Evolutionary conservation across 2,113 vertebrate species (phyloP), one percentile per base, ranked within the genome.

Genomic region (Mustela nigripes): DNA sequence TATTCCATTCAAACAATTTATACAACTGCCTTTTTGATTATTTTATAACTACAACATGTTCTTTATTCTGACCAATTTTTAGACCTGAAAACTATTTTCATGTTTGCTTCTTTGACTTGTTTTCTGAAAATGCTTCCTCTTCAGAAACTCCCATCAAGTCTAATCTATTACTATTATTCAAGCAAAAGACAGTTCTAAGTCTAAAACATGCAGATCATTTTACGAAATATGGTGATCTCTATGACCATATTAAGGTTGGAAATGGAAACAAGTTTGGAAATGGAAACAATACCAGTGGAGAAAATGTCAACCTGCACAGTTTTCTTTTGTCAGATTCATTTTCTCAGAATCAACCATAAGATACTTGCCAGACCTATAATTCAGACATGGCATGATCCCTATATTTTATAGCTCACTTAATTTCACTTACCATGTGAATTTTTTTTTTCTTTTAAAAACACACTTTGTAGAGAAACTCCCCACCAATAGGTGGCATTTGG

Each of bases 401-500:
- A 0, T 26, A 53, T 62, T 81, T 69, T 39, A 39, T 26, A 42
- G 78, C 26, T 81, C 26, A 53, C 6, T 91, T 56, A 45, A 4
- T 81, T 56, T 93, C 73, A 87, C 11, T 65, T 97, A 26, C 18
- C 4, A 42, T 90, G 42, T 82, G 24, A 89, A 89, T 24, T 79
- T 92, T 24, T 79, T 89, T 94, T 65, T 1, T 39, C 82, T 80
- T 31, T 80, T 73, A 42, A 71, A 53, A 78, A n/a, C 11, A 33
- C 6, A 1, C 28, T 90, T 92, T 74, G 24, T 18, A 60, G 62
- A 84, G 69, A 98, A 98, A 93, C 11, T 28, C 98, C 26, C 83
- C 86, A 94, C 97, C 95, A 98, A 97, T 94, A 99, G 98, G 69
- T 98, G 98, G 97, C 96, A 33, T 94, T 85, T 97, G 91, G 89